These are phyloP conservation scores for Berghia stephanieae DNA, from an alignment of 1,140 invertebrate species.

Conservation along the genomic window DNA sequence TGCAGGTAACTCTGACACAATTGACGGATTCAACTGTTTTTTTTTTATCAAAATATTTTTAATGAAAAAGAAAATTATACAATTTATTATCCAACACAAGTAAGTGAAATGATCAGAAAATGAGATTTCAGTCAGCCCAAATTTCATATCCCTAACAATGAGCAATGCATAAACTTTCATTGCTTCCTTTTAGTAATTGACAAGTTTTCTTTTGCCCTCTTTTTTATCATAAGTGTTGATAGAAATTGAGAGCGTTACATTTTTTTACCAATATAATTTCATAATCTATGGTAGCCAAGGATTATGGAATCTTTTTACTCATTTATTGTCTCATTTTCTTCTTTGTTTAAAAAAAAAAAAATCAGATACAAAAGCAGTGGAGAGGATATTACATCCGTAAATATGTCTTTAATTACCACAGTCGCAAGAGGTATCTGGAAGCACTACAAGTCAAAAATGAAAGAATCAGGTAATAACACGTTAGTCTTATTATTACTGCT, in stretches of 20 bases:
- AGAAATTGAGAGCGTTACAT: neutral
- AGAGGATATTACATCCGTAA: conserved; percentile 65
- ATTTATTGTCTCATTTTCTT: neutral
- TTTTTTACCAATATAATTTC: neutral
- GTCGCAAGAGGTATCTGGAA: conserved; percentile 64
- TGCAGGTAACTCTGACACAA: too few species aligned
- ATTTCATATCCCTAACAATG: too few species aligned
- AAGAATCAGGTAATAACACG: conserved; percentile 55
- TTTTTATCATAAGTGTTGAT: neutral
- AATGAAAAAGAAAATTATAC: too few species aligned
- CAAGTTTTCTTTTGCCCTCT: neutral
- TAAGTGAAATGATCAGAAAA: too few species aligned
- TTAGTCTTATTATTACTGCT: conserved; percentile 9
- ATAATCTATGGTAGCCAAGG: neutral
- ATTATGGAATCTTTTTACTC: neutral
- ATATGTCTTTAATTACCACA: conserved; percentile 66
- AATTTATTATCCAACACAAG: too few species aligned
- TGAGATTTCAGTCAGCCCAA: too few species aligned
- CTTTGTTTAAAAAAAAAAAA: neutral
- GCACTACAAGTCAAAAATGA: conserved; percentile 65
- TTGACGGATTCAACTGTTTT: too few species aligned
- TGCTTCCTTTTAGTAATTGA: neutral
- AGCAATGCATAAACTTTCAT: too few species aligned
- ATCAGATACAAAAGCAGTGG: conserved; percentile 66
- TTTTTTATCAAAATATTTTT: too few species aligned